Conservation (phyloP, 2,113 vertebrate species). For the Naja naja region DNA sequence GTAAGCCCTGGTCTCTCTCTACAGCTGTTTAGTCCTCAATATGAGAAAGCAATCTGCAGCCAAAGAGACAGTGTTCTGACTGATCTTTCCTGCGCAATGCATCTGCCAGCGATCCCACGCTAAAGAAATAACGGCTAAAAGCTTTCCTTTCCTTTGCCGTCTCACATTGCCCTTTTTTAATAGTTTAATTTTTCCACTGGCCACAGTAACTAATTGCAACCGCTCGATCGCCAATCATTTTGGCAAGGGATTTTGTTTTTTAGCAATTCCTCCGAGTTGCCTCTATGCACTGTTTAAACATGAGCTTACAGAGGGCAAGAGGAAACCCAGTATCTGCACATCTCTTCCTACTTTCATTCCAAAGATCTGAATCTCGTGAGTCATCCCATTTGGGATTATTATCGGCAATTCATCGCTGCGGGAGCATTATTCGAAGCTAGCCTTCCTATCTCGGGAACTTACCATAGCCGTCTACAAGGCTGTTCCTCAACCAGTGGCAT, state of each 20-base stretch:
- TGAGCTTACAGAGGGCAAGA: constrained; percentile 35
- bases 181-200: constrained; percentile 37
- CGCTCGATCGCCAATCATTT: constrained; percentile 43
- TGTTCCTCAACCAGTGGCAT: background rate
- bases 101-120: constrained; percentile 27
- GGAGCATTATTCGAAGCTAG: background rate
- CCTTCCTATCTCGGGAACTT: background rate
- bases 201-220: constrained; percentile 51
- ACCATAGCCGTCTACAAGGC: background rate
- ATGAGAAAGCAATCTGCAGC: constrained; percentile 3
- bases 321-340: background rate
- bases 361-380: background rate
- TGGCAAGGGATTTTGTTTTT: constrained; percentile 39
- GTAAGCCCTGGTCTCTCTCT: background rate
- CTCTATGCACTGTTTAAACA: constrained; percentile 38
- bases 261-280: constrained; percentile 36
- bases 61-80: constrained; percentile 1
- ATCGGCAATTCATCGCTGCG: constrained; percentile 14
- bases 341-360: constrained; percentile 15
- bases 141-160: constrained; percentile 29
- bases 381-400: background rate
- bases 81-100: constrained; percentile 8
- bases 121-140: constrained; percentile 45
- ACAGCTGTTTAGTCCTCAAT: background rate
- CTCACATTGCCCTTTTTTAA: background rate